Evolutionary conservation across 2,113 vertebrate species (phyloP).

Genomic region (Pterocles burchelli): DNA sequence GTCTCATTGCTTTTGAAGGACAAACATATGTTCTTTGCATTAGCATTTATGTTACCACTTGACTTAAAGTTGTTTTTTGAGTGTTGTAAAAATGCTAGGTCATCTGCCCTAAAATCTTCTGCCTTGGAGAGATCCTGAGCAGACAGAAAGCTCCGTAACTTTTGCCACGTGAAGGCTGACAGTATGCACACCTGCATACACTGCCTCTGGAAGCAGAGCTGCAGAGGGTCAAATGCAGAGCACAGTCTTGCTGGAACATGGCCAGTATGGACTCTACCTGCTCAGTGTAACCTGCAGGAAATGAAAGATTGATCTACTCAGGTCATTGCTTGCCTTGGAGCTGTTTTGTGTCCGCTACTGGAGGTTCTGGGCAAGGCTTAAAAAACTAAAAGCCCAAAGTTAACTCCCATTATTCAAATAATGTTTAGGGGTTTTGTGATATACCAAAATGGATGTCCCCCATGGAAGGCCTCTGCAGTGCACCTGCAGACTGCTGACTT

Average conservation of each 20-base stretch:
- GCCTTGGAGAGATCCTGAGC: neutral
- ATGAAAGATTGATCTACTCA: neutral
- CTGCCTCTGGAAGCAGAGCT: neutral
- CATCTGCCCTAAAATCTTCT: neutral
- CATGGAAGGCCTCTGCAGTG: neutral
- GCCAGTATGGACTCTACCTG: neutral
- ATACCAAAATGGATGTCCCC: neutral
- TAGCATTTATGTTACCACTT: neutral
- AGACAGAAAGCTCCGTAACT: neutral
- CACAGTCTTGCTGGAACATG: neutral
- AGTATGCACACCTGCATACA: neutral
- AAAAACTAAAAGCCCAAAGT: neutral
- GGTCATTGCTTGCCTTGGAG: neutral
- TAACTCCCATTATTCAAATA: neutral
- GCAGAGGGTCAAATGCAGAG: neutral
- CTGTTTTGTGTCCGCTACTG: neutral
- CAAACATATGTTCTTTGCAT: rapidly evolving
- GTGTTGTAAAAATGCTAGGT: neutral
- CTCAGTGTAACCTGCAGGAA: neutral
- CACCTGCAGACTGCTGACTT: neutral
- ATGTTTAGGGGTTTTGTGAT: neutral
- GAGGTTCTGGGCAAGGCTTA: neutral
- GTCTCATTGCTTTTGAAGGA: neutral
- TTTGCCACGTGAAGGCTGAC: neutral
- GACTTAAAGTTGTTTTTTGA: neutral